Percentiles rank a stretch among this genome's conserved stretches.
Evolutionary conservation across 2,113 vertebrate species (phyloP).

Genomic region (Xenotilapia caudafasciata): DNA sequence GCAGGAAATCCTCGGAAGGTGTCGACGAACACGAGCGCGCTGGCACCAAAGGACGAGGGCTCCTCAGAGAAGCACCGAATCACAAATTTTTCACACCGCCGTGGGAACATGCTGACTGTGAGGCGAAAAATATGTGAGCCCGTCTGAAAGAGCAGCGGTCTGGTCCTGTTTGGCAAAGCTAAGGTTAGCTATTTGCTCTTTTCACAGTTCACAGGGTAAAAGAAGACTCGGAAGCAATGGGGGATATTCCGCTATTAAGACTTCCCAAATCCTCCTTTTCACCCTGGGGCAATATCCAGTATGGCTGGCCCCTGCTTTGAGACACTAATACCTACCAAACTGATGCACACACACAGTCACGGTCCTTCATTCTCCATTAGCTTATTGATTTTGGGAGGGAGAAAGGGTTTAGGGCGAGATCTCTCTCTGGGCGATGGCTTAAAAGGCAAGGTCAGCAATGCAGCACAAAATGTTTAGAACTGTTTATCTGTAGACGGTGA

Average conservation of each 20-base stretch:
- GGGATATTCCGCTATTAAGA: slow-evolving; percentile 53
- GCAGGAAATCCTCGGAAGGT: slow-evolving; percentile 54
- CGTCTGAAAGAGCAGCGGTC: not conserved
- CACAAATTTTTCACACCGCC: slow-evolving; percentile 44
- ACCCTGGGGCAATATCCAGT: slow-evolving; percentile 26
- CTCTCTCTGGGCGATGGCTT: slow-evolving; percentile 19
- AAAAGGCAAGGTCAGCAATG: slow-evolving; percentile 44
- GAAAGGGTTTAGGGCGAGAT: slow-evolving; percentile 18
- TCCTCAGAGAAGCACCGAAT: slow-evolving; percentile 45
- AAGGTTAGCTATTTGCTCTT: slow-evolving; percentile 51
- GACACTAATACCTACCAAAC: slow-evolving; percentile 32
- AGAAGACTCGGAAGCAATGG: slow-evolving; percentile 28
- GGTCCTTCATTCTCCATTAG: slow-evolving; percentile 57
- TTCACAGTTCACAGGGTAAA: slow-evolving; percentile 46
- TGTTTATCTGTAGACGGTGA: not conserved
- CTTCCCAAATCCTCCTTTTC: slow-evolving; percentile 50
- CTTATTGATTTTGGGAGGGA: slow-evolving; percentile 55
- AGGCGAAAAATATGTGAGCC: not conserved
- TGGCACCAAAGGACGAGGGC: slow-evolving; percentile 13
- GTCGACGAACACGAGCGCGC: not conserved
- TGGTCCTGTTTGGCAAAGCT: slow-evolving; percentile 23
- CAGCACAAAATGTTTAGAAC: not conserved
- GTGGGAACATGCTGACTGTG: slow-evolving; percentile 52
- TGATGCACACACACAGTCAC: not conserved
- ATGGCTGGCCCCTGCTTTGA: not conserved